phyloP scores from a whole-genome alignment of 2,113 vertebrate species.

The Tauraco erythrolophus region DNA sequence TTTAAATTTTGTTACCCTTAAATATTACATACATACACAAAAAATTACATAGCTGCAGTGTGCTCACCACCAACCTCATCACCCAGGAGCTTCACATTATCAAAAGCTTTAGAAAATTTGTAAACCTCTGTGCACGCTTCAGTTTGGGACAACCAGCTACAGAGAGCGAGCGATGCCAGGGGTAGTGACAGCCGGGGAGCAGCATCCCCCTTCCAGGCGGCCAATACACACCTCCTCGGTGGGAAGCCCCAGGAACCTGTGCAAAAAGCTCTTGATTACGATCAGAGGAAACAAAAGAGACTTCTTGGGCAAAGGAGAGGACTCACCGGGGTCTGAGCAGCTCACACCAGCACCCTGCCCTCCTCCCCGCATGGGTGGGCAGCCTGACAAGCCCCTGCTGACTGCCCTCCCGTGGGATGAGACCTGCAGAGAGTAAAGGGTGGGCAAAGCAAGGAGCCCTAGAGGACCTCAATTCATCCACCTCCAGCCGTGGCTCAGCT shows the following conservation, averaged over 20 bases:
- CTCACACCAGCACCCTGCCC: not conserved
- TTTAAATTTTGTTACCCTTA: slow-evolving; percentile 76
- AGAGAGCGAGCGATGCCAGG: not conserved
- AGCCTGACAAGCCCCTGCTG: not conserved
- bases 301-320: not conserved
- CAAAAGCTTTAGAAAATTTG: slow-evolving; percentile 79
- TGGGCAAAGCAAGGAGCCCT: not conserved
- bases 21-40: slow-evolving; percentile 89
- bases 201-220: not conserved
- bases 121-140: slow-evolving; percentile 76
- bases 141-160: slow-evolving; percentile 2
- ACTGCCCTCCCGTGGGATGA: not conserved
- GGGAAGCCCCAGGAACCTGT: not conserved
- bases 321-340: accelerated
- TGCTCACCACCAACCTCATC: slow-evolving; percentile 73
- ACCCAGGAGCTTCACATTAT: slow-evolving; percentile 87
- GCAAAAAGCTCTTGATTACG: not conserved
- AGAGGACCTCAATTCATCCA: not conserved
- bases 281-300: not conserved
- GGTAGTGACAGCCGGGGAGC: not conserved
- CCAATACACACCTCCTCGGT: not conserved
- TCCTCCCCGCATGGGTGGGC: not conserved
- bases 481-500: accelerated
- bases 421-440: not conserved
- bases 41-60: slow-evolving; percentile 81